Base-by-base conservation (phyloP, 2,113 vertebrate species). In the Rissa tridactyla region DNA sequence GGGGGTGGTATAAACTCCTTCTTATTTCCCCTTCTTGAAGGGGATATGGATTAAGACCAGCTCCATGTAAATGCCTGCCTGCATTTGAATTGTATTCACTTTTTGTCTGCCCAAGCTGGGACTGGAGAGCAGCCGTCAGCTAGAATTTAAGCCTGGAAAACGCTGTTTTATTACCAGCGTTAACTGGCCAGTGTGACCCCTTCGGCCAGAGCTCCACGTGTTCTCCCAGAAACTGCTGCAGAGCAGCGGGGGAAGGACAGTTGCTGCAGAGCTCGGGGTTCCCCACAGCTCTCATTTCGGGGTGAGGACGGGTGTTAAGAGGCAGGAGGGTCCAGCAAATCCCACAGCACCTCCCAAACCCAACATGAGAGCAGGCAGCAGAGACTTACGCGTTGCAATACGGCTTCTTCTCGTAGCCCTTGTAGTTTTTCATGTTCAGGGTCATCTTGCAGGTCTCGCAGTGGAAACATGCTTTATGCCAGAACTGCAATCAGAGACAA, bases 371-470 rank as follows among this genome's bases (percentile, higher is more conserved):
- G 32, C n/a, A 18, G 20, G 49, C 4, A 36, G 21, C 64, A 4
- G 54, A 9, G 32, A 98, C 98, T 98, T 79, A 99, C 98, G 98
- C 98, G 0, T 98, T 99, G 97, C 98, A 98, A 40, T 99, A 99
- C 5, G 98, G 98, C 88, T 98, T 99, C 98, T 99, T 99, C 96
- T 98, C 98, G 5, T 99, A 99, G 94, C 98, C 98, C 97, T 99
- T 98, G 98, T 99, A 99, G 97, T 98, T 99, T 78, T 98, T 99
- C 98, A 99, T 99, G 96, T 99, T 98, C 17, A 99, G 97, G 16
- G 98, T 98, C 98, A 99, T 99, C 97, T 98, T 98, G 98, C 98
- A 99, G 91, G 95, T 98, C 96, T 99, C 98, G 26, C 98, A 99
- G 86, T 98, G 98, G 96, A 99, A 99, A 60, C 98, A 99, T 57